These are phyloP conservation scores for Nudaria mundana DNA, from an alignment of 2,888 invertebrate species.

Conservation along the genomic window DNA sequence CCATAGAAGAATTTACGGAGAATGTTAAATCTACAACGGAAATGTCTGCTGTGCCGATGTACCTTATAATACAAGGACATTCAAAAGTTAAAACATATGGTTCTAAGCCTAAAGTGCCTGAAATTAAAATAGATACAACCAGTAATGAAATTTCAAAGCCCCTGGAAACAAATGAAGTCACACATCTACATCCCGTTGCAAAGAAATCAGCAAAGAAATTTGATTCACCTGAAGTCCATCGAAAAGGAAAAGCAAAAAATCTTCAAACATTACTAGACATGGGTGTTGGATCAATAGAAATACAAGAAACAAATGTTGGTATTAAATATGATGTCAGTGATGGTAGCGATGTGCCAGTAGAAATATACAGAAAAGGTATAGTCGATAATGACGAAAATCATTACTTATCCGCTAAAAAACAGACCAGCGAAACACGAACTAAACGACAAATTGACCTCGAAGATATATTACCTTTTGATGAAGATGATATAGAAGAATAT, in stretches of 20 bases:
- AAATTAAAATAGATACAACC: conserved; percentile 54
- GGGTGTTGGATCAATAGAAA: conserved; percentile 75
- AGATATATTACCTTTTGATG: conserved; percentile 67
- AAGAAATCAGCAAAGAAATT: conserved; percentile 56
- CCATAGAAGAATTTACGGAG: conserved; percentile 50
- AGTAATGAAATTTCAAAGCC: conserved; percentile 78
- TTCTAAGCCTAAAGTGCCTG: conserved; percentile 73
- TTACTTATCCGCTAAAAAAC: conserved; percentile 42
- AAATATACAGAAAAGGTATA: conserved; percentile 82
- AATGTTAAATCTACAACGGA: conserved; percentile 51
- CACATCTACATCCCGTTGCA: conserved; percentile 78
- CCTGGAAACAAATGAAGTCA: conserved; percentile 77
- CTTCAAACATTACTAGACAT: conserved; percentile 62
- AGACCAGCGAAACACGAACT: conserved; percentile 35
- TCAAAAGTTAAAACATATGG: conserved; percentile 93
- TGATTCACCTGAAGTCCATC: conserved; percentile 41
- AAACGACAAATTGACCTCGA: conserved; percentile 68
- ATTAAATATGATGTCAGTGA: conserved; percentile 81
- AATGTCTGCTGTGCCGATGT: conserved; percentile 84
- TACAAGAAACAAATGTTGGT: conserved; percentile 81
- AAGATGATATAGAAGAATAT: conserved; percentile 66
- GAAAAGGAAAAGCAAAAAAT: conserved; percentile 58
- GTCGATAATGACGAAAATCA: conserved; percentile 77
- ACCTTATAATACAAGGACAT: conserved; percentile 91
- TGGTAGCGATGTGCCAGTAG: conserved; percentile 73